Evolutionary conservation across 2,797 vertebrate species (phyloP).

Genomic region (Falco concolor): DNA sequence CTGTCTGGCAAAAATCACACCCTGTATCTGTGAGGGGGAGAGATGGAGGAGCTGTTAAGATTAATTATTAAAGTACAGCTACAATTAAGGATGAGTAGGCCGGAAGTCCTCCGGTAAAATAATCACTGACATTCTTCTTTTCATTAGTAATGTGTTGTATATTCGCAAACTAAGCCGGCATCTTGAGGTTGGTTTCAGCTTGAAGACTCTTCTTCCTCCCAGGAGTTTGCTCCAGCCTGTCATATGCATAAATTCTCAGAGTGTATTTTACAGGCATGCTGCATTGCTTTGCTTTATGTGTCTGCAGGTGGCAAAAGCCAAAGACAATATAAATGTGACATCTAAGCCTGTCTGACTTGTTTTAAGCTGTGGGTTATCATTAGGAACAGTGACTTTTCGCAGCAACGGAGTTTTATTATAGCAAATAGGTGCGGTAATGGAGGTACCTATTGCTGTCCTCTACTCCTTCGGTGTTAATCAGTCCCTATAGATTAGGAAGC

Average conservation of each 20-base stretch:
- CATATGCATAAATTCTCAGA: background rate
- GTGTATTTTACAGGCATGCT: background rate
- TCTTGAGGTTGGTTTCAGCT: background rate
- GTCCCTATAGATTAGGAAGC: background rate
- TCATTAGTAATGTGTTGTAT: background rate
- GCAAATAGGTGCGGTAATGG: background rate
- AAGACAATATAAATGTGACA: background rate
- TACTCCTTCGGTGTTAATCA: background rate
- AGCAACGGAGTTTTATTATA: background rate
- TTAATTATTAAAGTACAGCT: conserved; percentile 9
- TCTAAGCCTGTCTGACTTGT: background rate
- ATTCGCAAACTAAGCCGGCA: background rate
- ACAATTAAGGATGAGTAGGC: conserved; percentile 51
- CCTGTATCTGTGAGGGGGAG: background rate
- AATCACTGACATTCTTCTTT: background rate
- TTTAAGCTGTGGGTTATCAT: background rate
- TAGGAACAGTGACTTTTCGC: background rate
- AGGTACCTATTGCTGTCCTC: background rate
- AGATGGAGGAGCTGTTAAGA: background rate
- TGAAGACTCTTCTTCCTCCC: background rate
- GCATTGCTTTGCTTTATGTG: background rate
- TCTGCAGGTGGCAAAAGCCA: background rate
- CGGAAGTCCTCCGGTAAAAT: background rate
- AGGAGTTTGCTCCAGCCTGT: background rate
- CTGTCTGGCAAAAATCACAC: conserved; percentile 5